Percentiles rank a stretch among this genome's conserved stretches.
Conservation (phyloP, 2,888 invertebrate species). For the Eucera pruinosa region DNA sequence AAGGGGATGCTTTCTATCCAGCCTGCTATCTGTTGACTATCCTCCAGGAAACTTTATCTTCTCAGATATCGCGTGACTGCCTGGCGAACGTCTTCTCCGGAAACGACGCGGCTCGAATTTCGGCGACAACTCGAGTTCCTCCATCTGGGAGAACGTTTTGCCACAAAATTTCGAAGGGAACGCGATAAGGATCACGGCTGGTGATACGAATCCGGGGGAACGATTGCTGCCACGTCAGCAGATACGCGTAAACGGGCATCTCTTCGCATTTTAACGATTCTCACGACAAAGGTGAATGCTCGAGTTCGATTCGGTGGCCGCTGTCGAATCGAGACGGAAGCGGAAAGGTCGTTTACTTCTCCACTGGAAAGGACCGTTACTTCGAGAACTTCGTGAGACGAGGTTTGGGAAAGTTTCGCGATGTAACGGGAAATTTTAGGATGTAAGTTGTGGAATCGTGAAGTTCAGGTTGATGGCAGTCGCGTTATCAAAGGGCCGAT, state of each 20-base stretch:
- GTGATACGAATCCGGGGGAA: constrained; percentile 29
- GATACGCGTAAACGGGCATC: constrained; percentile 45
- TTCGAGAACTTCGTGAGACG: neutral
- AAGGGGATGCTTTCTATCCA: constrained; percentile 11
- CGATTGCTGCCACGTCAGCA: constrained; percentile 35
- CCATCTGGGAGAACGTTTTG: constrained; percentile 13
- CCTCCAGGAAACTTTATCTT: constrained; percentile 66
- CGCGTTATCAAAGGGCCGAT: too few species aligned
- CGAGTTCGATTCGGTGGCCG: constrained; percentile 1
- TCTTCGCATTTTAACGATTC: constrained; percentile 11
- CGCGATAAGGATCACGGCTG: constrained; percentile 58
- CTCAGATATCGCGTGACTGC: constrained; percentile 71
- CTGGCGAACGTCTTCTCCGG: constrained; percentile 68
- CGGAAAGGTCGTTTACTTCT: constrained; percentile 3
- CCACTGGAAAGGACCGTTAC: constrained; percentile 6
- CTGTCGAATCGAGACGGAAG: neutral
- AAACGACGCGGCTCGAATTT: constrained; percentile 57
- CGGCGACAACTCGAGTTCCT: constrained; percentile 55
- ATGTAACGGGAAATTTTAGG: neutral
- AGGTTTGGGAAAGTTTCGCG: neutral
- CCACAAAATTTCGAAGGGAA: constrained; percentile 53
- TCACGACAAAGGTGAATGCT: constrained; percentile 3
- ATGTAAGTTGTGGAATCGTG: neutral
- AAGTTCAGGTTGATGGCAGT: neutral
- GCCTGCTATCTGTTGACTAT: constrained; percentile 49